Percentiles rank a stretch among this genome's conserved stretches.
phyloP scores from a whole-genome alignment of 2,797 vertebrate genomes.

The Lates japonicus region DNA sequence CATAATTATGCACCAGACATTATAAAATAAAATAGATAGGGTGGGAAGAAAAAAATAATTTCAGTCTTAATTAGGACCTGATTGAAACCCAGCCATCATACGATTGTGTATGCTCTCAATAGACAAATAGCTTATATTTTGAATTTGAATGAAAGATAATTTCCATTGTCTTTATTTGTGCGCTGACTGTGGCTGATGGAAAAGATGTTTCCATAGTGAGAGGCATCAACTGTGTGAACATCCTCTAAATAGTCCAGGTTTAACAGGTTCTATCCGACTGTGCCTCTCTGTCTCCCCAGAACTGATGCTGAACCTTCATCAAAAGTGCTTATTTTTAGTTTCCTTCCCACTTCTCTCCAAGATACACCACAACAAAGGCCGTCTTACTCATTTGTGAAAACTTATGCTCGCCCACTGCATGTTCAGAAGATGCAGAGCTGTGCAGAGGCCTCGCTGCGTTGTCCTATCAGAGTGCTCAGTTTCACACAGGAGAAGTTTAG shows the following conservation, averaged over 20 bases:
- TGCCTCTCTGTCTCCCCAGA: slow-evolving; percentile 75
- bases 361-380: slow-evolving; percentile 90
- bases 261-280: slow-evolving; percentile 88
- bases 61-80: slow-evolving; percentile 43
- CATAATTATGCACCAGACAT: slow-evolving; percentile 37
- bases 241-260: slow-evolving; percentile 89
- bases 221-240: slow-evolving; percentile 87
- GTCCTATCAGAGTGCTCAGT: neutral
- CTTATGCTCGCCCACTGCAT: slow-evolving; percentile 31
- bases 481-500: slow-evolving; percentile 15
- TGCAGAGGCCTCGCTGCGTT: slow-evolving; percentile 16
- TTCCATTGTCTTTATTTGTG: slow-evolving; percentile 57
- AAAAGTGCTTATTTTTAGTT: slow-evolving; percentile 87
- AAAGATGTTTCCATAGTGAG: slow-evolving; percentile 89
- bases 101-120: slow-evolving; percentile 36
- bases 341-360: slow-evolving; percentile 86
- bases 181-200: slow-evolving; percentile 88
- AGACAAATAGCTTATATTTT: slow-evolving; percentile 52
- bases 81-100: slow-evolving; percentile 43
- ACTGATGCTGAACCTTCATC: slow-evolving; percentile 46
- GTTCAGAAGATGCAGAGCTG: slow-evolving; percentile 28
- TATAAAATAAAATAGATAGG: slow-evolving; percentile 43
- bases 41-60: slow-evolving; percentile 1
- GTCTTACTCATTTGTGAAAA: slow-evolving; percentile 82
- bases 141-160: slow-evolving; percentile 67